phyloP scores from a whole-genome alignment of 2,113 vertebrate species.

The Hypanus sabinus region DNA sequence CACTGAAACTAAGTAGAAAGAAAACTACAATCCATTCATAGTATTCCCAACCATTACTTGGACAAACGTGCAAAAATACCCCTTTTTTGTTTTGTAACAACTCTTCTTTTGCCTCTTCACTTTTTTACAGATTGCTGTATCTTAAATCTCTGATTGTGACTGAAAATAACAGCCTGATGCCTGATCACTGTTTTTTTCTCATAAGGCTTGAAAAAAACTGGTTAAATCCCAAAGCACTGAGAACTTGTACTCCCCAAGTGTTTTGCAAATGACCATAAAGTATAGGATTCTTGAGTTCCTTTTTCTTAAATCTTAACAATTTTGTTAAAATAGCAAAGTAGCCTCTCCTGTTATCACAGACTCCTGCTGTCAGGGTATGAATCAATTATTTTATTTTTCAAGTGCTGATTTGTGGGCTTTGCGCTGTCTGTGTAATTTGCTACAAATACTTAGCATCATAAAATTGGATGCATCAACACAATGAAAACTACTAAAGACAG shows the following conservation, averaged over 20 bases:
- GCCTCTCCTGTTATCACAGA: neutral
- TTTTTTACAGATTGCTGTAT: neutral
- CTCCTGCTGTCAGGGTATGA: neutral
- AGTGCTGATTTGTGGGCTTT: neutral
- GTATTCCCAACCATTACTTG: neutral
- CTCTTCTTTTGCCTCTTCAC: neutral
- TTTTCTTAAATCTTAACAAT: neutral
- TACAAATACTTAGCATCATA: neutral
- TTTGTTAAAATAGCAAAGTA: neutral
- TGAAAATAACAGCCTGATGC: neutral
- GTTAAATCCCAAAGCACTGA: neutral
- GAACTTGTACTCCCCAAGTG: neutral
- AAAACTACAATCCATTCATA: neutral
- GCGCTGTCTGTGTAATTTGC: neutral
- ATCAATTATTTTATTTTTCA: neutral
- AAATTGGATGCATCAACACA: neutral
- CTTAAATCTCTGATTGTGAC: neutral
- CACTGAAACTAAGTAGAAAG: neutral
- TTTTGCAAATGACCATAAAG: neutral
- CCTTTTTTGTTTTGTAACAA: neutral
- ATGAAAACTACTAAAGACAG: neutral
- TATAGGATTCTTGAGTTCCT: neutral
- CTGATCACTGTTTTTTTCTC: neutral
- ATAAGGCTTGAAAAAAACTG: neutral
- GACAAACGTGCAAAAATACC: neutral